Evolutionary conservation across 1,140 invertebrate genomes (phyloP), one percentile per base, ranked within the genome.

Genomic region (Ephestia elutella): DNA sequence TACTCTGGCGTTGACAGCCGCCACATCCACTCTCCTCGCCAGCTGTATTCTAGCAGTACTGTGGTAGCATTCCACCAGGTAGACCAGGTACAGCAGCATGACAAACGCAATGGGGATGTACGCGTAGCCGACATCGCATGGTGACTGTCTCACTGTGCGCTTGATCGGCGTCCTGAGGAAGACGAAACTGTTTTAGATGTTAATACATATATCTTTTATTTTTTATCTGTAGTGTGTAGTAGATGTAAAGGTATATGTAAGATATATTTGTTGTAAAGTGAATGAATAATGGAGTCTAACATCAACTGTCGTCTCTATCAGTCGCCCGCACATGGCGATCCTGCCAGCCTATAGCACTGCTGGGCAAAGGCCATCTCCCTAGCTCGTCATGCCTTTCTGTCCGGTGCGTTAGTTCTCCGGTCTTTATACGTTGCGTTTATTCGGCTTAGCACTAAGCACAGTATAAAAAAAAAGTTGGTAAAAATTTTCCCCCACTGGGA

Each of bases 1-100:
- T 13, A 95, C 91, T 73, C 93, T 92, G 9, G 93, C 90, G 54
- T 93, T 90, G 18, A 95, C 93, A 3, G 92, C 89, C 7, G 90
- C 90, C 2, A 93, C 92, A 66, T 93, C 92, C 35, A 92, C 92
- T 44, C 93, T 90, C 63, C 93, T 91, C 2, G 90, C 81, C 8
- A 92, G 77, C 68, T 92, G 91, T 58, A 92, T 91, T 81, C 91
- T 92, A 66, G 90, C 94, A 60, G 89, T 95, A 64, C 89, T 94
- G 71, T 96, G 95, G 88, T 95, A 96, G 73, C 95, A 96, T 80
- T 96, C 95, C 56, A 96, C 94, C 66, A 96, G 85, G 82, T 96
- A 96, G 7, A 96, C 93, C 49, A 96, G 82, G 83, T 96, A 96
- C 10, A 96, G 89, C 78, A 95, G 93, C 17, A 94, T 90, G 69